These are phyloP conservation scores for Abrostola triplasia DNA, from an alignment of 2,888 invertebrate genomes.

Conservation along the genomic window DNA sequence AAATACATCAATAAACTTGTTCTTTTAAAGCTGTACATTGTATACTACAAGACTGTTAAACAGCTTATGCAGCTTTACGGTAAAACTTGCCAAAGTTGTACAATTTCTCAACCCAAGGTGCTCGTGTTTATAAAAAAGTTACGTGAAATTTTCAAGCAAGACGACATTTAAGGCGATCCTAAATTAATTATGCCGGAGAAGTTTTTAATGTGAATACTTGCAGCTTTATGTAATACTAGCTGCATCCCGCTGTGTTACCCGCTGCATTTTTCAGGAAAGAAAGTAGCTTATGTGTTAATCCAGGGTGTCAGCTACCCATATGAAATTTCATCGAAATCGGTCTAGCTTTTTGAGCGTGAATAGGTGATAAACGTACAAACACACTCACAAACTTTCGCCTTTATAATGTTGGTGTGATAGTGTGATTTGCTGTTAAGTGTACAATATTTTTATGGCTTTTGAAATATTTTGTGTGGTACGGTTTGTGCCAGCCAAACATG, in stretches of 20 bases:
- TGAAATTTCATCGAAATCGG: no score
- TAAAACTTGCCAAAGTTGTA: slow-evolving; percentile 16
- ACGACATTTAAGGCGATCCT: slow-evolving; percentile 16
- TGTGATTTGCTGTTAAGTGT: slow-evolving; percentile 16
- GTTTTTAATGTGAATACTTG: slow-evolving; percentile 20
- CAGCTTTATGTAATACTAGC: neutral
- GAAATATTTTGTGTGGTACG: neutral
- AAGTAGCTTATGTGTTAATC: no score
- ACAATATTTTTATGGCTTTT: neutral
- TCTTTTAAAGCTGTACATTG: no score
- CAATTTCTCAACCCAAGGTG: slow-evolving; percentile 8
- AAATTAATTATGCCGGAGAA: slow-evolving; percentile 26
- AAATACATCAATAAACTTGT: no score
- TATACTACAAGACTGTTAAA: neutral
- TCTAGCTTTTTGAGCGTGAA: no score
- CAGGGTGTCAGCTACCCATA: no score
- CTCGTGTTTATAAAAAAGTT: slow-evolving; percentile 34
- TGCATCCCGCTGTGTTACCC: no score
- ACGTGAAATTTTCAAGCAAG: neutral
- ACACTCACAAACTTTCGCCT: no score
- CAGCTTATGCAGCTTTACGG: neutral
- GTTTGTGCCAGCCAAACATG: no score
- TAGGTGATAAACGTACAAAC: no score
- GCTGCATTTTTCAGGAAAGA: no score
- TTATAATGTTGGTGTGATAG: no score